Conservation (phyloP, 2,797 vertebrate species). For the Xiphophorus birchmanni region DNA sequence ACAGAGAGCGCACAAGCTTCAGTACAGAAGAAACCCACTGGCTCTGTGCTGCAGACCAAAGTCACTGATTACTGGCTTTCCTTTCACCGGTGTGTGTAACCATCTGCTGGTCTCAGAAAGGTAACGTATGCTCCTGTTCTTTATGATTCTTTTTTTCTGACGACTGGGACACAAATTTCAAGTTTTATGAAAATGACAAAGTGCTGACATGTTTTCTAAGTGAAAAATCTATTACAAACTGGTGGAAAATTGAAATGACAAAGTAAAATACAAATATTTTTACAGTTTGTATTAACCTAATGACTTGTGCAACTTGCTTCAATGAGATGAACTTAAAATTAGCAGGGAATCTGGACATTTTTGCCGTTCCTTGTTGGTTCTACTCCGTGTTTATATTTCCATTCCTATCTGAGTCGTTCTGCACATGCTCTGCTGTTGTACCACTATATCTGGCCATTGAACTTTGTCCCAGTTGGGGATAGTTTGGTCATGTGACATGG, state of each 20-base stretch:
- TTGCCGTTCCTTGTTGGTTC: slow-evolving; percentile 11
- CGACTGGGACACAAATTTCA: not conserved
- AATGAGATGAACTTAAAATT: not conserved
- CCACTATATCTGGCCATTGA: slow-evolving; percentile 81
- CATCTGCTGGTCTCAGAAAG: slow-evolving; percentile 39
- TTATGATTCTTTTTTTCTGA: not conserved
- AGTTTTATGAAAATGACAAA: slow-evolving; percentile 5
- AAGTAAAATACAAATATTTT: not conserved
- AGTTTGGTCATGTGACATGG: slow-evolving; percentile 81
- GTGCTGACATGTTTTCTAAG: not conserved
- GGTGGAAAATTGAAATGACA: not conserved
- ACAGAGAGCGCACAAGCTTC: slow-evolving; percentile 48
- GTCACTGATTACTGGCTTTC: slow-evolving; percentile 19
- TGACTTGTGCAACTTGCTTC: not conserved
- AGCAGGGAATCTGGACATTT: not conserved
- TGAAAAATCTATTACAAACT: not conserved
- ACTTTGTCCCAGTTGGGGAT: slow-evolving; percentile 83
- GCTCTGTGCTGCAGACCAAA: slow-evolving; percentile 39
- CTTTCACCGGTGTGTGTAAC: slow-evolving; percentile 21
- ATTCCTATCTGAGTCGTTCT: slow-evolving; percentile 45
- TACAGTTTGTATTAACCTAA: not conserved
- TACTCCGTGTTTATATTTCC: slow-evolving; percentile 75
- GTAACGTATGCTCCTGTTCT: slow-evolving; percentile 47
- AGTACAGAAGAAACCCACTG: slow-evolving; percentile 39
- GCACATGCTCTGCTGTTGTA: slow-evolving; percentile 61